Evolutionary conservation across 2,888 invertebrate genomes (phyloP).

Genomic region (Yponomeuta sedellus): DNA sequence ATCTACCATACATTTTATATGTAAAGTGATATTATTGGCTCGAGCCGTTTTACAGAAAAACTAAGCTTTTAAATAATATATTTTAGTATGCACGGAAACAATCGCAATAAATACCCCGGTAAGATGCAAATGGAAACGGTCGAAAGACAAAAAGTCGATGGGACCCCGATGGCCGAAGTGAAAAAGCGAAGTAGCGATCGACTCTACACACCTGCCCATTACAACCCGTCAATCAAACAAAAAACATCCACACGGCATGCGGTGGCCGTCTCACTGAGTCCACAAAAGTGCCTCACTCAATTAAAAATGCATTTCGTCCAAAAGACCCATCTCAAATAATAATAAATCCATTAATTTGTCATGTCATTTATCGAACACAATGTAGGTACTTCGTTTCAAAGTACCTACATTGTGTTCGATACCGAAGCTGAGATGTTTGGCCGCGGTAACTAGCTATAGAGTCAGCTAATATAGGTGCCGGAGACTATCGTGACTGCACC

Average conservation of each 20-base stretch:
- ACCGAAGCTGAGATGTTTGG: constrained; percentile 27
- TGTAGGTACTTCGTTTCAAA: constrained; percentile 60
- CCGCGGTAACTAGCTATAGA: constrained; percentile 1
- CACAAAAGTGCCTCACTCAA: constrained; percentile 75
- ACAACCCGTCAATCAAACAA: constrained; percentile 74
- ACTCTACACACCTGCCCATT: constrained; percentile 73
- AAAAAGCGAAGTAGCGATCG: constrained; percentile 72
- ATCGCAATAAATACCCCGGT: constrained; percentile 29
- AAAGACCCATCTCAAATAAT: constrained; percentile 67
- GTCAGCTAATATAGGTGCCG: constrained; percentile 22
- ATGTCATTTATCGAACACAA: constrained; percentile 69
- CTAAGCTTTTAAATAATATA: neutral
- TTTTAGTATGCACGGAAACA: neutral
- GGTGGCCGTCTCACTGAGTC: constrained; percentile 73
- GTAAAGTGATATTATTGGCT: too few species aligned
- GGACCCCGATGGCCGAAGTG: constrained; percentile 36
- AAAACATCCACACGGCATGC: constrained; percentile 64
- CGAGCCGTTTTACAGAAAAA: neutral
- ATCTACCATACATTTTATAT: too few species aligned
- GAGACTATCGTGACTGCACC: constrained; percentile 58
- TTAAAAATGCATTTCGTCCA: constrained; percentile 76
- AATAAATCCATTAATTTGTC: constrained; percentile 77
- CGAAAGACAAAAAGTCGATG: constrained; percentile 49
- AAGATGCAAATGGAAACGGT: constrained; percentile 47
- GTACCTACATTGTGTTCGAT: too few species aligned